phyloP scores from a whole-genome alignment of 2,888 invertebrate genomes.

The Apodemia mormo region DNA sequence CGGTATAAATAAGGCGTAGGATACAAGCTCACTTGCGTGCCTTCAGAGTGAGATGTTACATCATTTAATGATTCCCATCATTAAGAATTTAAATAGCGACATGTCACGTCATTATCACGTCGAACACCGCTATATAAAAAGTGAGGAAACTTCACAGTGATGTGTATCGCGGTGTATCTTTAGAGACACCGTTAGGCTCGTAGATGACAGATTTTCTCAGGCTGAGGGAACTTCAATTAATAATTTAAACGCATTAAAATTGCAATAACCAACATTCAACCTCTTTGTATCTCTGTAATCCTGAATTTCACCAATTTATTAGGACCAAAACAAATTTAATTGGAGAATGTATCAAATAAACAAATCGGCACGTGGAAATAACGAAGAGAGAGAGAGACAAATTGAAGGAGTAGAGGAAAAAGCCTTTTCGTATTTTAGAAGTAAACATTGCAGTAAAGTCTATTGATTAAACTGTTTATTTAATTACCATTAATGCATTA shows the following conservation, averaged over 20 bases:
- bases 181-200: background rate
- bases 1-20: background rate
- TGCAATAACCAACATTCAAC: no score
- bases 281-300: no score
- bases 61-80: constrained; percentile 15
- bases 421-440: no score
- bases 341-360: no score
- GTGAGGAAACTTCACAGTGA: constrained; percentile 13
- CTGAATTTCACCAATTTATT: no score
- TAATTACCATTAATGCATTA: no score
- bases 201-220: constrained; percentile 14
- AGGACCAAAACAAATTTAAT: no score
- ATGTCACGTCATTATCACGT: constrained; percentile 7
- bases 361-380: no score
- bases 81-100: constrained; percentile 12
- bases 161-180: background rate
- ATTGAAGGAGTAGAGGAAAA: no score
- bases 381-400: no score
- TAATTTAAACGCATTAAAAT: background rate
- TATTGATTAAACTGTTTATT: no score
- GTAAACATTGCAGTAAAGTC: no score
- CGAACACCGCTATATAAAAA: constrained; percentile 9
- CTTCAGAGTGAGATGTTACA: background rate
- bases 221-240: constrained; percentile 4
- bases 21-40: background rate